Evolutionary conservation across 53 echinoderm and acorn worm genomes (phyloP).

Genomic region (Holothuria scabra): DNA sequence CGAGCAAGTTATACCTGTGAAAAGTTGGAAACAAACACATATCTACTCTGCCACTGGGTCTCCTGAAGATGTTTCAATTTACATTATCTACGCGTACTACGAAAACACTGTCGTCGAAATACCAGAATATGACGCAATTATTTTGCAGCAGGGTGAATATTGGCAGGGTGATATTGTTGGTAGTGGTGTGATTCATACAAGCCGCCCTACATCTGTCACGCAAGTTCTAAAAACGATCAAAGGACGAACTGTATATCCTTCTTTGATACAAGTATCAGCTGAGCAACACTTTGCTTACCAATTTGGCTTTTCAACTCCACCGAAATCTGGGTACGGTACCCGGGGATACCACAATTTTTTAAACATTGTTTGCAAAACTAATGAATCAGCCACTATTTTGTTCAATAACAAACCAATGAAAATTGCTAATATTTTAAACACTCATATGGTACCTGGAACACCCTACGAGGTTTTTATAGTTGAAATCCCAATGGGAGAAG

Average conservation of each 20-base stretch:
- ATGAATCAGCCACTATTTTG: slow-evolving; percentile 27
- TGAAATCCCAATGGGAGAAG: slow-evolving; percentile 67
- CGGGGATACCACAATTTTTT: slow-evolving; percentile 63
- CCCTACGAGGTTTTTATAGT: slow-evolving; percentile 49
- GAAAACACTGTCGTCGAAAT: slow-evolving; percentile 50
- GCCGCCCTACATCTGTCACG: slow-evolving; percentile 55
- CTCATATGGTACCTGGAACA: slow-evolving; percentile 48
- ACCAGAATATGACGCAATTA: slow-evolving; percentile 33
- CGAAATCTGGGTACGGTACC: slow-evolving; percentile 50
- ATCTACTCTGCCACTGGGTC: slow-evolving; percentile 55
- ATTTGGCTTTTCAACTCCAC: slow-evolving; percentile 71
- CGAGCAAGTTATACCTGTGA: slow-evolving; percentile 65
- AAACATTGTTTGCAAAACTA: slow-evolving; percentile 55
- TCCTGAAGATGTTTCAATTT: slow-evolving; percentile 36
- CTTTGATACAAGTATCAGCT: slow-evolving; percentile 68
- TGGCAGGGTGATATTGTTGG: slow-evolving; percentile 62
- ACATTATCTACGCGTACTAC: slow-evolving; percentile 58
- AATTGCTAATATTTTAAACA: background rate
- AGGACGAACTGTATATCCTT: slow-evolving; percentile 54
- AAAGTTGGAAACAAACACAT: slow-evolving; percentile 66
- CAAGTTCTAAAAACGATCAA: slow-evolving; percentile 53
- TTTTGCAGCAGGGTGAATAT: slow-evolving; percentile 52
- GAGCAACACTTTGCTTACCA: slow-evolving; percentile 60
- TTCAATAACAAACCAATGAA: slow-evolving; percentile 53
- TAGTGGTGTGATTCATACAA: slow-evolving; percentile 63